Conservation (phyloP, 2,888 invertebrate genomes). For the Lottia gigantea region DNA sequence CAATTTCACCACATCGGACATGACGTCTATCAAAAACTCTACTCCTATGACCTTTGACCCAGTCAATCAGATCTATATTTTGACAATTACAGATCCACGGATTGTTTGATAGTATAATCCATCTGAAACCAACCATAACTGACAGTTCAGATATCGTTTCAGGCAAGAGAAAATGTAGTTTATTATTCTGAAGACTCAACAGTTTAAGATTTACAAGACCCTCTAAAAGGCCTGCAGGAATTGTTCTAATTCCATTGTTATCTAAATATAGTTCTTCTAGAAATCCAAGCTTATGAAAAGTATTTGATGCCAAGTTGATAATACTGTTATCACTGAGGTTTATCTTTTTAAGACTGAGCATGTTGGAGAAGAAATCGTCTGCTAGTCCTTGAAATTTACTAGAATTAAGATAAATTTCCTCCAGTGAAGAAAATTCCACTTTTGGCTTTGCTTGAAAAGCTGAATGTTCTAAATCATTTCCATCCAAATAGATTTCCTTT, state of each 20-base stretch:
- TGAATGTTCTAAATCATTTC: conserved; percentile 12
- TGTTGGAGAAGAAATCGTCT: background rate
- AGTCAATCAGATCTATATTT: conserved; percentile 14
- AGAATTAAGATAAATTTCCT: conserved; percentile 25
- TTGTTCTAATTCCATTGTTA: conserved; percentile 15
- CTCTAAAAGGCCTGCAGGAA: conserved; percentile 11
- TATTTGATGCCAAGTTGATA: background rate
- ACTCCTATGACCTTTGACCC: conserved; percentile 16
- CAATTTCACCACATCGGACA: conserved; percentile 9
- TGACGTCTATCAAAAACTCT: conserved; percentile 8
- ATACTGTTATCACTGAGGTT: conserved; percentile 23
- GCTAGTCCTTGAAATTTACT: conserved; percentile 14
- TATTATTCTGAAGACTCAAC: conserved; percentile 18
- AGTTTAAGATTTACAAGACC: background rate
- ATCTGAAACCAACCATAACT: conserved; percentile 3
- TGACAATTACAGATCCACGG: conserved; percentile 23
- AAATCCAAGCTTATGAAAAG: conserved; percentile 9
- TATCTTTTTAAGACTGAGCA: conserved; percentile 11
- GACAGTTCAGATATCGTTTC: background rate
- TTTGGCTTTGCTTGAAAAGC: background rate
- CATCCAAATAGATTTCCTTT: conserved; percentile 21
- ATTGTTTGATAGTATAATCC: conserved; percentile 14
- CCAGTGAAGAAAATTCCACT: background rate
- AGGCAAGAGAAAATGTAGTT: background rate
- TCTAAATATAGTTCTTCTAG: conserved; percentile 18